Percentiles rank a stretch among this genome's conserved stretches.
Evolutionary conservation across 2,888 invertebrate species (phyloP).

Genomic region (Drosophila picticornis): DNA sequence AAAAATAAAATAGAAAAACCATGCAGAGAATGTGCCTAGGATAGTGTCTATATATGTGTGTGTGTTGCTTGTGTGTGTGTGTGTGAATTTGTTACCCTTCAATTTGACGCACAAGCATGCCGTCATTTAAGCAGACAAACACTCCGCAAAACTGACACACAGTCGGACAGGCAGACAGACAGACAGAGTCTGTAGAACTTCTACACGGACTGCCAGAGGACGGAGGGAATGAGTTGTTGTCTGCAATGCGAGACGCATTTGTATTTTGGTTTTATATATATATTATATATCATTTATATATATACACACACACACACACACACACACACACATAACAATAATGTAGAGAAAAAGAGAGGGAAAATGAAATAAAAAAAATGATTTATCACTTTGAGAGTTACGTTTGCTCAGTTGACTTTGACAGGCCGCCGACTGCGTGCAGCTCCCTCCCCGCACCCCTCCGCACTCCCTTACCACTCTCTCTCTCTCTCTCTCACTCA

Average conservation of each 20-base stretch:
- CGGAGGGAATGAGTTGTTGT: slow-evolving; percentile 13
- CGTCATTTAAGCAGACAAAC: slow-evolving; percentile 70
- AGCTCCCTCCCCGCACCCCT: neutral
- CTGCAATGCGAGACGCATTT: slow-evolving; percentile 66
- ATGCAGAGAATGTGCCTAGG: slow-evolving; percentile 38
- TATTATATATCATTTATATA: slow-evolving; percentile 15
- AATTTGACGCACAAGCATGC: slow-evolving; percentile 67
- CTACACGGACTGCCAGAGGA: neutral
- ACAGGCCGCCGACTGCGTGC: slow-evolving; percentile 61
- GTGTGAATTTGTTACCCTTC: slow-evolving; percentile 69
- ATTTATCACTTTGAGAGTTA: slow-evolving; percentile 70
- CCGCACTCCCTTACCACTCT: neutral
- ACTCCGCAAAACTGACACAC: slow-evolving; percentile 57
- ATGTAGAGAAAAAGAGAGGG: slow-evolving; percentile 11
- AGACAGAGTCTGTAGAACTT: slow-evolving; percentile 12
- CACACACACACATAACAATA: neutral
- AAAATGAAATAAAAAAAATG: slow-evolving; percentile 54
- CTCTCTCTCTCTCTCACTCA: slow-evolving; percentile 3
- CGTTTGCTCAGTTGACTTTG: slow-evolving; percentile 74
- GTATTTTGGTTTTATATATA: slow-evolving; percentile 46
- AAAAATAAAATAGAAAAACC: slow-evolving; percentile 14
- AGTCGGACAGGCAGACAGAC: slow-evolving; percentile 52
- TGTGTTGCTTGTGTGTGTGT: slow-evolving; percentile 14
- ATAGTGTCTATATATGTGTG: slow-evolving; percentile 10
- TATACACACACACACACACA: too few species aligned